A percentile compares a stretch with the other conserved stretches of the same genome.
Evolutionary conservation across 1,140 invertebrate genomes (phyloP).

Genomic region (Drosophila kanapiae): DNA sequence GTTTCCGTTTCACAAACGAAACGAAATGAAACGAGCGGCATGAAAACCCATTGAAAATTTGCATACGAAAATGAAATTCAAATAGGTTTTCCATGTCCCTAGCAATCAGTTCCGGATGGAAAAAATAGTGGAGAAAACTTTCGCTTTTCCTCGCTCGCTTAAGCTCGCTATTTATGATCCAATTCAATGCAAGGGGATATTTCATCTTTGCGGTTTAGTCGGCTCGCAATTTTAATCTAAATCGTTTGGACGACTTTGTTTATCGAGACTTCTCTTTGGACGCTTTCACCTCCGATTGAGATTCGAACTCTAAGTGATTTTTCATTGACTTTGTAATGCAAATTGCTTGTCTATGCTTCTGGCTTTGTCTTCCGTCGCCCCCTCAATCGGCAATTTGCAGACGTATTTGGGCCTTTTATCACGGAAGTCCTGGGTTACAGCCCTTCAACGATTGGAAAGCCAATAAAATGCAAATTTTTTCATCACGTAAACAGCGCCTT

Average conservation of each 20-base stretch:
- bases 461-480: conserved; percentile 81
- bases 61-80: conserved; percentile 82
- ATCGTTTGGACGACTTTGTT: conserved; percentile 35
- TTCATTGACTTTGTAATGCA: conserved; percentile 80
- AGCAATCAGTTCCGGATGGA: conserved; percentile 34
- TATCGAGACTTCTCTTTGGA: conserved; percentile 16
- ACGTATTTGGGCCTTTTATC: conserved; percentile 26
- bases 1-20: conserved; percentile 72
- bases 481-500: conserved; percentile 58
- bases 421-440: conserved; percentile 25
- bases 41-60: conserved; percentile 80
- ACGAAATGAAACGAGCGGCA: conserved; percentile 68
- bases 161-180: conserved; percentile 38
- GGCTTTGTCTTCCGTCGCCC: conserved; percentile 7
- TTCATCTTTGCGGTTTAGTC: conserved; percentile 25
- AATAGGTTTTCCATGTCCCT: conserved; percentile 70
- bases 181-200: conserved; percentile 24
- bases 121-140: conserved; percentile 38
- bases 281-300: conserved; percentile 34
- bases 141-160: conserved; percentile 33
- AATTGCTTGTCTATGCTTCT: conserved; percentile 48
- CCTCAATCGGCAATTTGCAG: conserved; percentile 4
- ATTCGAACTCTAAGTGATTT: conserved; percentile 69
- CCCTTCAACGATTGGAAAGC: conserved; percentile 44
- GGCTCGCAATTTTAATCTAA: conserved; percentile 36